Evolutionary conservation across 2,888 invertebrate genomes (phyloP).

Genomic region (Drosophila limbata): DNA sequence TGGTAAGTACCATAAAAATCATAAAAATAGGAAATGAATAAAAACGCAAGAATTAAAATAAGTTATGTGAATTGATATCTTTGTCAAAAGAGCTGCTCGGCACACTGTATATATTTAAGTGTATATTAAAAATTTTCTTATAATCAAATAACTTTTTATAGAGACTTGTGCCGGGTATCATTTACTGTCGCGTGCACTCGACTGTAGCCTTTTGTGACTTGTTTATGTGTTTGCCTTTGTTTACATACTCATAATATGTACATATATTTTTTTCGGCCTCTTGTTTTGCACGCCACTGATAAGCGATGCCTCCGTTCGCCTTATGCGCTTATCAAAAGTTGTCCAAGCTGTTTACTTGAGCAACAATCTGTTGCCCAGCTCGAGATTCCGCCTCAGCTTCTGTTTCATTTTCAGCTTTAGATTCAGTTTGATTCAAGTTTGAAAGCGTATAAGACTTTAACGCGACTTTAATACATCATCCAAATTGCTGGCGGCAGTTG

Average conservation of each 20-base stretch:
- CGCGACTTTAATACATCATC: slow-evolving; percentile 73
- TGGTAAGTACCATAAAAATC: too few relatives aligned
- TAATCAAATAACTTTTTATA: background rate
- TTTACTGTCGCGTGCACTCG: background rate
- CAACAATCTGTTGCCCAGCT: slow-evolving; percentile 71
- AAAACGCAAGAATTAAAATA: too few relatives aligned
- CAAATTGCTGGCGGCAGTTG: slow-evolving; percentile 32
- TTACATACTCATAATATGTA: slow-evolving; percentile 68
- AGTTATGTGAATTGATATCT: too few relatives aligned
- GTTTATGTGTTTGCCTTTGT: slow-evolving; percentile 47
- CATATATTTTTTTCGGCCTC: slow-evolving; percentile 69
- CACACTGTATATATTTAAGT: too few relatives aligned
- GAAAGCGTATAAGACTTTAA: slow-evolving; percentile 69
- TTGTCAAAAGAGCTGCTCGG: too few relatives aligned
- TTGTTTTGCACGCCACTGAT: slow-evolving; percentile 66
- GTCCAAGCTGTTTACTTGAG: slow-evolving; percentile 75
- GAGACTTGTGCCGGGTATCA: background rate
- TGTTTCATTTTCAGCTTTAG: slow-evolving; percentile 12
- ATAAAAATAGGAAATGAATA: too few relatives aligned
- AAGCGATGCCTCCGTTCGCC: slow-evolving; percentile 39
- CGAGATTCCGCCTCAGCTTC: slow-evolving; percentile 8
- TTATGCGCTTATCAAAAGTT: slow-evolving; percentile 72
- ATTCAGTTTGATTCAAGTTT: slow-evolving; percentile 16
- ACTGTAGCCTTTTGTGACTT: slow-evolving; percentile 3
- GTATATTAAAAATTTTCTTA: too few relatives aligned